These are phyloP conservation scores for Dicerorhinus sumatrensis DNA, from an alignment of 2,113 vertebrate genomes.

Conservation along the genomic window DNA sequence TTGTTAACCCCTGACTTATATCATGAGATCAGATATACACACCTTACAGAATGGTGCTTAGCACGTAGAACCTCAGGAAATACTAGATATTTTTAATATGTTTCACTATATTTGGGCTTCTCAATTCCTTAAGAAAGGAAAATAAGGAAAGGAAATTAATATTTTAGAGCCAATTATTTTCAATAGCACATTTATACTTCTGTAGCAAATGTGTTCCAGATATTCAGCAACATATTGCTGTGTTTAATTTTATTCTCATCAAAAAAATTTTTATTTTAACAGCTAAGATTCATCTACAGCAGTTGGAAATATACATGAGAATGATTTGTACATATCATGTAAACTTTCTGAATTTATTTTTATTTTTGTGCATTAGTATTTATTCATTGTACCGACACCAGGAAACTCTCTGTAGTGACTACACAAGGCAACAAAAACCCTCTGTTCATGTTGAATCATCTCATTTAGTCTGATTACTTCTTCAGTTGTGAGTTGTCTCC, in stretches of 20 bases:
- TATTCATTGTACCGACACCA: neutral
- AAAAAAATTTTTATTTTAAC: neutral
- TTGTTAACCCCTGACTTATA: neutral
- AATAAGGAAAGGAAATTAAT: neutral
- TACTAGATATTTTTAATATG: neutral
- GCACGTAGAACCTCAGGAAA: neutral
- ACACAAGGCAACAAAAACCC: neutral
- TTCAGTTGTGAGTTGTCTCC: neutral
- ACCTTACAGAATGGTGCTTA: neutral
- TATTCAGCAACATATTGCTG: neutral
- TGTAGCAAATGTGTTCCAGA: neutral
- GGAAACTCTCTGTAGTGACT: neutral
- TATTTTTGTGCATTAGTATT: neutral
- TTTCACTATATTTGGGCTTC: neutral
- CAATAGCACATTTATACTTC: neutral
- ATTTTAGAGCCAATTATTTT: neutral
- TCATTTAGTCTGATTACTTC: neutral
- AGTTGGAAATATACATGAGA: neutral
- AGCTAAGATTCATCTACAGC: neutral
- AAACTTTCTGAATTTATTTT: neutral
- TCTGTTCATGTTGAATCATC: neutral
- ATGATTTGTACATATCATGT: neutral
- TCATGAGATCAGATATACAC: neutral
- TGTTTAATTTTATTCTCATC: neutral
- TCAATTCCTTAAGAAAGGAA: neutral